Percentiles rank a stretch among this genome's conserved stretches.
These are phyloP conservation scores for Ditula angustiorana DNA, from an alignment of 2,888 invertebrate genomes.

Conservation along the genomic window DNA sequence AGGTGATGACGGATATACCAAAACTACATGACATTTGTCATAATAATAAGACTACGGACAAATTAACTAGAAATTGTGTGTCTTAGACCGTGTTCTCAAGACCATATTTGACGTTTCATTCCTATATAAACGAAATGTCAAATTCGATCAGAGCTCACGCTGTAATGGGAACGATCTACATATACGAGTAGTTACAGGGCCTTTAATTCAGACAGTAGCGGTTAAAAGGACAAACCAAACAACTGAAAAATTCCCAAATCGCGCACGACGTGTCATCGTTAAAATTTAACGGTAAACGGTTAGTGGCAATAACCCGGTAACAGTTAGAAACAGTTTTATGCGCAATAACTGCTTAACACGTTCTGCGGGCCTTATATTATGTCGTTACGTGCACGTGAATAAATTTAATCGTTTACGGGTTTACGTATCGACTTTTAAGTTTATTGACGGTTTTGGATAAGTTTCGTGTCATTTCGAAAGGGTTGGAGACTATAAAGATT, in stretches of 20 bases:
- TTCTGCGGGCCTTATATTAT: slow-evolving; percentile 55
- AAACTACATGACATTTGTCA: no score
- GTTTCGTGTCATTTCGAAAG: background rate
- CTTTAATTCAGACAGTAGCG: slow-evolving; percentile 21
- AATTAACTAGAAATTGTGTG: no score
- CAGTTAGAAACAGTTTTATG: slow-evolving; percentile 68
- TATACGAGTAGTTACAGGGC: no score
- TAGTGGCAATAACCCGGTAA: slow-evolving; percentile 62
- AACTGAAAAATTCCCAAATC: slow-evolving; percentile 52
- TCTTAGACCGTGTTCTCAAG: no score
- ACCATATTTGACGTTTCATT: no score
- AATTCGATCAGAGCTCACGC: no score
- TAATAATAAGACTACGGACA: no score
- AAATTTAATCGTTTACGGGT: slow-evolving; percentile 63
- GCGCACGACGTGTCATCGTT: slow-evolving; percentile 56
- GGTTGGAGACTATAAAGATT: no score
- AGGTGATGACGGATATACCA: no score
- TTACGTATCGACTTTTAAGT: slow-evolving; percentile 8
- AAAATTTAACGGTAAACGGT: slow-evolving; percentile 66
- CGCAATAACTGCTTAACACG: slow-evolving; percentile 69
- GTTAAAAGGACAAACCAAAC: background rate
- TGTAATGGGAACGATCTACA: no score
- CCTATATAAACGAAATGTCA: no score
- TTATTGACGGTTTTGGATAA: slow-evolving; percentile 10
- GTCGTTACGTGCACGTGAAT: slow-evolving; percentile 65